A percentile compares a stretch with the other conserved stretches of the same genome.
These are phyloP conservation scores for Andrena fulva DNA, from an alignment of 2,888 invertebrate species.

Conservation along the genomic window DNA sequence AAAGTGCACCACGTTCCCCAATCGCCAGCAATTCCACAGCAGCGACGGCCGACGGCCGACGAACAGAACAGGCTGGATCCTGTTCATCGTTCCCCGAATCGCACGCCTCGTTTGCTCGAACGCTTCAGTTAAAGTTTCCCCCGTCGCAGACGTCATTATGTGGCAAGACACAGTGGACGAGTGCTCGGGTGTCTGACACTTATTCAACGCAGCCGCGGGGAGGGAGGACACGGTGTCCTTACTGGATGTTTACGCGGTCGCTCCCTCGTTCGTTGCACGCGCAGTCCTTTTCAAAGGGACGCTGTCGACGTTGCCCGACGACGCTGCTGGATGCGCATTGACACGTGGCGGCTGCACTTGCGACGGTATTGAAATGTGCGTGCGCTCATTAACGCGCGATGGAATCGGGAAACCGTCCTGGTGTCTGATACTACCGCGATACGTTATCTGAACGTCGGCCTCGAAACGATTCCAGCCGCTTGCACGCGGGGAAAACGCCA, in stretches of 20 bases:
- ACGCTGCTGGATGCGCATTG: not conserved
- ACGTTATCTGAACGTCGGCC: constrained; percentile 27
- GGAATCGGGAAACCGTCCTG: constrained; percentile 25
- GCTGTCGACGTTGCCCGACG: constrained; percentile 36
- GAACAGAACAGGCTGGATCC: constrained; percentile 10
- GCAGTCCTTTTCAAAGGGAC: constrained; percentile 16
- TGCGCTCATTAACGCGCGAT: constrained; percentile 56
- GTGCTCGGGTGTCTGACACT: not conserved
- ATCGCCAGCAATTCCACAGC: not conserved
- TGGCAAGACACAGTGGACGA: constrained; percentile 4
- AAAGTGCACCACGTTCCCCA: not conserved
- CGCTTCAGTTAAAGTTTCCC: constrained; percentile 33
- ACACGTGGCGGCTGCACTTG: not conserved
- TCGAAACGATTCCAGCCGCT: constrained; percentile 8
- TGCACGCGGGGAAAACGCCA: not conserved
- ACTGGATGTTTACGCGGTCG: constrained; percentile 1
- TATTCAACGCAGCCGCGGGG: constrained; percentile 13
- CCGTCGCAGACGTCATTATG: constrained; percentile 52
- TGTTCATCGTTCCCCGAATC: constrained; percentile 32
- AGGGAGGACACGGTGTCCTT: constrained; percentile 1
- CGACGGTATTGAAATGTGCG: constrained; percentile 44
- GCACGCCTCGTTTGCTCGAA: constrained; percentile 33
- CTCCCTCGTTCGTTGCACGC: constrained; percentile 35
- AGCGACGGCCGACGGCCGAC: not conserved
- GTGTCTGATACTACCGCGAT: constrained; percentile 15